A percentile compares a stretch with the other conserved stretches of the same genome.
These are phyloP conservation scores for Ridgeia piscesae DNA, from an alignment of 1,140 invertebrate species.

Conservation along the genomic window DNA sequence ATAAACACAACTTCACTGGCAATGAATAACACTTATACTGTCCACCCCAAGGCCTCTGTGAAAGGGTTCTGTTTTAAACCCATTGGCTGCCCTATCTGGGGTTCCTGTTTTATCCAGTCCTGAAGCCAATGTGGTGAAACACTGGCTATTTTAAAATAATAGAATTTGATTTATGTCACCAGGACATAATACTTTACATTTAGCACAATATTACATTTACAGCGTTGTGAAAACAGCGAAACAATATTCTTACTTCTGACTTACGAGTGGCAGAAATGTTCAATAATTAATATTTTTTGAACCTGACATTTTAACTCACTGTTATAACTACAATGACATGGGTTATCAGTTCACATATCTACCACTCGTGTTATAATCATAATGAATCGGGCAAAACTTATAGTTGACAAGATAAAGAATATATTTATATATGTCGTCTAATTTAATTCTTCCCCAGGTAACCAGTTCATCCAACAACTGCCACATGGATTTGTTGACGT, in stretches of 20 bases:
- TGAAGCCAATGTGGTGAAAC: neutral
- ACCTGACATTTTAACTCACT: neutral
- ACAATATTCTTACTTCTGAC: neutral
- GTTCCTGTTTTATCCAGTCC: no score
- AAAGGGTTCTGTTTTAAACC: neutral
- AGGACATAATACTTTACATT: neutral
- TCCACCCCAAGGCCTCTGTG: neutral
- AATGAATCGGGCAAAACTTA: neutral
- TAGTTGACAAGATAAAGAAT: neutral
- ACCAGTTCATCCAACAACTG: neutral
- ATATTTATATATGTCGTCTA: neutral
- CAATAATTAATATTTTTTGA: neutral
- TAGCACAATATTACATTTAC: neutral
- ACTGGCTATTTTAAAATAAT: neutral
- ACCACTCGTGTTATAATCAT: neutral
- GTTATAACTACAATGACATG: neutral
- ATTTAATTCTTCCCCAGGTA: neutral
- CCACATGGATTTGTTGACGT: neutral
- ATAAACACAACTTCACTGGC: neutral
- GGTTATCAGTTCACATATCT: neutral
- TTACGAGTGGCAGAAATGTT: neutral
- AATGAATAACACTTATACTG: neutral
- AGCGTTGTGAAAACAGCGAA: neutral
- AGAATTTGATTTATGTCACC: neutral
- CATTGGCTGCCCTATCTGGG: neutral